A percentile compares a stretch with the other conserved stretches of the same genome.
Conservation (phyloP, 2,888 invertebrate species). For the Herminia tarsipennalis region DNA sequence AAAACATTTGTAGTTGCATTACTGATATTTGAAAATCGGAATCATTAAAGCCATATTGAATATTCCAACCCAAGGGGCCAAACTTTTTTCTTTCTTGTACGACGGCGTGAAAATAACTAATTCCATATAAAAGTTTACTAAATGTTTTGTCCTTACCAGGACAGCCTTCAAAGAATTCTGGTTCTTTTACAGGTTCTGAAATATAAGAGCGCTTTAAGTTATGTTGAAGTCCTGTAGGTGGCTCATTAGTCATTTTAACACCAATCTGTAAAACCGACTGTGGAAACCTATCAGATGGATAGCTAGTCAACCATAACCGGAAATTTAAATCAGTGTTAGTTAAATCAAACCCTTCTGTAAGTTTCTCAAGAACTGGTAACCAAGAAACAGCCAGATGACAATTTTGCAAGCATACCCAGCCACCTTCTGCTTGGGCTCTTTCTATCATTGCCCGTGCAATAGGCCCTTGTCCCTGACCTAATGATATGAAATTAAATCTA, state of each 20-base stretch:
- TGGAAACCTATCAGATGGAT: conserved; percentile 94
- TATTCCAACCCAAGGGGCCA: conserved; percentile 95
- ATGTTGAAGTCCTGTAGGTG: conserved; percentile 94
- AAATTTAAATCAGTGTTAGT: conserved; percentile 90
- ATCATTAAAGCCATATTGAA: conserved; percentile 93
- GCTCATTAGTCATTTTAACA: conserved; percentile 97
- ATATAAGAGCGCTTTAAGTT: conserved; percentile 94
- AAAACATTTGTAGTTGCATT: conserved; percentile 92
- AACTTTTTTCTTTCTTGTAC: conserved; percentile 93
- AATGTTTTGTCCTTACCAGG: conserved; percentile 92
- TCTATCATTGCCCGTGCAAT: conserved; percentile 90
- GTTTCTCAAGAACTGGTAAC: conserved; percentile 91
- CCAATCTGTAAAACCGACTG: conserved; percentile 94
- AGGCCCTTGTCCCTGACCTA: conserved; percentile 93
- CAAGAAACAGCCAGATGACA: conserved; percentile 94
- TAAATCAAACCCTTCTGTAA: conserved; percentile 89
- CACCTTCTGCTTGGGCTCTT: conserved; percentile 88
- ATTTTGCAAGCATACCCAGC: conserved; percentile 95
- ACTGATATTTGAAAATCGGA: conserved; percentile 94
- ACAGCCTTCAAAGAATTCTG: conserved; percentile 92
- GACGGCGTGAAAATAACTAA: conserved; percentile 94
- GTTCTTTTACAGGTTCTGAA: conserved; percentile 94
- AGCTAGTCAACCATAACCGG: conserved; percentile 96
- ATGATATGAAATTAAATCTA: conserved; percentile 90
- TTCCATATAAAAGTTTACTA: conserved; percentile 91